phyloP scores from a whole-genome alignment of 35 echinoderm and acorn worm genomes.

The Nesometra sesokonis region DNA sequence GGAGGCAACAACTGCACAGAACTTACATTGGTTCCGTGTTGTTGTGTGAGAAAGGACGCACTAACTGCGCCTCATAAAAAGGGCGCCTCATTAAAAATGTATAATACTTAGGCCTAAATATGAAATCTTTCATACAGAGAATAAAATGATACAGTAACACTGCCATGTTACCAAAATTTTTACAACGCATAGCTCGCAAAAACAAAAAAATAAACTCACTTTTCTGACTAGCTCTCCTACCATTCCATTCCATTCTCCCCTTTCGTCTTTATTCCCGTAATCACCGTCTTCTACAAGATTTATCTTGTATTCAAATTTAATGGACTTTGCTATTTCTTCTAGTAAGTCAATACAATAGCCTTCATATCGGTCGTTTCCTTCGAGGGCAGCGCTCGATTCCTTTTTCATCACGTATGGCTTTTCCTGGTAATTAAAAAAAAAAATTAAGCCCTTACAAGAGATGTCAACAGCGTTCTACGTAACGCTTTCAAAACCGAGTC shows the following conservation, averaged over 20 bases:
- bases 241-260: constrained; percentile 69
- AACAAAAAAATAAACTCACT: constrained; percentile 26
- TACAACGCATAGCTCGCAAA: no score
- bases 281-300: constrained; percentile 60
- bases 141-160: no score
- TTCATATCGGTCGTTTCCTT: constrained; percentile 58
- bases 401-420: constrained; percentile 80
- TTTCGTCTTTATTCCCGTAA: constrained; percentile 45
- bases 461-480: no score
- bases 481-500: no score
- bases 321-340: constrained; percentile 19
- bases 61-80: no score
- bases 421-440: constrained; percentile 30
- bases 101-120: no score
- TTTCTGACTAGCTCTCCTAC: constrained; percentile 64
- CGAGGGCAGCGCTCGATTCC: constrained; percentile 29
- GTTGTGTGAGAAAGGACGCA: no score
- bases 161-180: no score
- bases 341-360: constrained; percentile 75
- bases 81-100: no score
- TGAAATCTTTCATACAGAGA: no score
- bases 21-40: no score
- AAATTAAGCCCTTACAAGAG: not conserved
- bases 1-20: no score
- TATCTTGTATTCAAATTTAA: constrained; percentile 70